Evolutionary conservation across 1,140 invertebrate species (phyloP).

Genomic region (Zaprionus kolodkinae): DNA sequence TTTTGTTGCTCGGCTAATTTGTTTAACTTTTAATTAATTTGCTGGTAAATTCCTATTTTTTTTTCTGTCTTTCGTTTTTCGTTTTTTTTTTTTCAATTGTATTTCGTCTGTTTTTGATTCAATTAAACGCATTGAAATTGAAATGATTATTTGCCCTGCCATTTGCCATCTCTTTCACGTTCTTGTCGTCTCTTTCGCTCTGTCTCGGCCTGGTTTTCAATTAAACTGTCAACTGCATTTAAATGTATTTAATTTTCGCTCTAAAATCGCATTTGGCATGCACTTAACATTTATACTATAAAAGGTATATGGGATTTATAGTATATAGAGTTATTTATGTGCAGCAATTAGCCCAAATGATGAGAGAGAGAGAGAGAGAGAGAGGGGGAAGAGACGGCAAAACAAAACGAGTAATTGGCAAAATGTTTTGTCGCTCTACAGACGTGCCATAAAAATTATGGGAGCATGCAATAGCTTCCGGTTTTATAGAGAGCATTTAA

Average conservation of each 20-base stretch:
- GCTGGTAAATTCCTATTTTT: constrained; percentile 36
- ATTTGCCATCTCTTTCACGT: neutral
- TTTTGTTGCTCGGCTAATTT: constrained; percentile 50
- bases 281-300: constrained; percentile 44
- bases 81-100: neutral
- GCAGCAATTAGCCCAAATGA: neutral
- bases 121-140: constrained; percentile 58
- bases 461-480: neutral
- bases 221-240: constrained; percentile 63
- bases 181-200: neutral
- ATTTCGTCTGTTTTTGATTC: constrained; percentile 51
- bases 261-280: constrained; percentile 55
- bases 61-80: constrained; percentile 50
- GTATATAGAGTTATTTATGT: constrained; percentile 4
- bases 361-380: too few relatives aligned
- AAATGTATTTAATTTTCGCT: constrained; percentile 52
- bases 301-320: neutral
- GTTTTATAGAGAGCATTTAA: neutral
- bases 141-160: neutral
- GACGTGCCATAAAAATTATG: constrained; percentile 2
- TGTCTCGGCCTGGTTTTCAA: constrained; percentile 47
- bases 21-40: constrained; percentile 76
- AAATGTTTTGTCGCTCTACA: neutral
- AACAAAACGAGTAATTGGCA: too few relatives aligned
- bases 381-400: too few relatives aligned